phyloP scores from a whole-genome alignment of 2,113 vertebrate genomes.

The Leucoraja erinaceus region DNA sequence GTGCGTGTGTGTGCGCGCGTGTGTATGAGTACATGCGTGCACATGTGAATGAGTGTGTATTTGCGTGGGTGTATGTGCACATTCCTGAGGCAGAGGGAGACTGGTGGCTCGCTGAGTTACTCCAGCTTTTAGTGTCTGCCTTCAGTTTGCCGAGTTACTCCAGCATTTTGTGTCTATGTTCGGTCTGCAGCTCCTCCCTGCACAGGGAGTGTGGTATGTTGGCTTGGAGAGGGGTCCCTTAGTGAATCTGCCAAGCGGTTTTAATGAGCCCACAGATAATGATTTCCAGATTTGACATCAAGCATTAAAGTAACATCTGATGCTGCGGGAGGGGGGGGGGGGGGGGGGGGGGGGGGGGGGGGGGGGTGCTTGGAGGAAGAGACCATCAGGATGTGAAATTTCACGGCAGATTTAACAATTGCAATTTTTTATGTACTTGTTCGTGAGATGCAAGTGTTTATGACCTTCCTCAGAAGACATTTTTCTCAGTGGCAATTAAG shows the following conservation, averaged over 20 bases:
- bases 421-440: background rate
- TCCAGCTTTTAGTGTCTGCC: no score
- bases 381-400: background rate
- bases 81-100: background rate
- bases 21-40: no score
- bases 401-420: background rate
- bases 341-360: background rate
- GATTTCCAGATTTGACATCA: constrained; percentile 11
- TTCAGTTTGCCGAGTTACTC: no score
- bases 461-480: background rate
- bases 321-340: background rate
- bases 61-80: no score
- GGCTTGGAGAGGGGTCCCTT: background rate
- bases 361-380: background rate
- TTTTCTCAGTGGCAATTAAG: background rate
- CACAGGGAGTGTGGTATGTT: background rate
- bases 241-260: constrained; percentile 4
- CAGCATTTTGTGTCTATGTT: no score
- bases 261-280: constrained; percentile 18
- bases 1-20: no score
- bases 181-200: no score
- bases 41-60: no score
- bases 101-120: no score
- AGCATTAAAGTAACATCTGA: background rate
- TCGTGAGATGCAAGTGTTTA: background rate